Base-by-base conservation (phyloP, 1,140 invertebrate genomes). In the Ceratosolen solmsi region DNA sequence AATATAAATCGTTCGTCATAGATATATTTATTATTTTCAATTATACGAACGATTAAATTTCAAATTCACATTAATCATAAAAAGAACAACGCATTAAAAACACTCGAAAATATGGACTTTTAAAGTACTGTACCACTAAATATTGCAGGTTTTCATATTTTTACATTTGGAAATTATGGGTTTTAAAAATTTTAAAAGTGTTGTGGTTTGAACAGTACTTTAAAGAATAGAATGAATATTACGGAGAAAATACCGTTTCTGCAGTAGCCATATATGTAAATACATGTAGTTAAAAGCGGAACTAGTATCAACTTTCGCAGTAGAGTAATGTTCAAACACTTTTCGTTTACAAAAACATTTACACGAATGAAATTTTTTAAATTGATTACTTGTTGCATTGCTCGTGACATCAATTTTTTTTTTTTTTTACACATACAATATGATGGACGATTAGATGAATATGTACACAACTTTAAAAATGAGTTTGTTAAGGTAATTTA, bases 231-330 rank as follows among this genome's bases (percentile, higher is more conserved):
- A 72, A 72, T 49, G 9, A 46, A 72, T 72, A 33, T 51, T 72
- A 20, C 9, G 46, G n/a, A 30, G 41, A 72, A 72, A 49, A 72
- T 72, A 72, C 38, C 41, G 38, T 72, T 72, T 72, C 70, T 72
- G 22, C n/a, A 51, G n/a, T 68, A 36, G 41, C 41, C 36, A 72
- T 27, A 17, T 30, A 38, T 68, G 33, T 33, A 70, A 70, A 70
- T 46, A 41, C 65, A 17, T 70, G 65, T 63, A 63, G 60, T 63
- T 33, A 41, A n/a, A 25, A 70, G 36, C 36, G n/a, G n/a, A 46
- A 70, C 65, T 70, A 41, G 36, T 72, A 49, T 72, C 25, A 27
- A 72, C 70, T 46, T 46, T 72, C 25, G 70, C 38, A 49, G 5
- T 27, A 22, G 41, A 49, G 41, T 46, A 72, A 72, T 51, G 41